phyloP scores from a whole-genome alignment of 2,797 vertebrate species.

The Luscinia luscinia region DNA sequence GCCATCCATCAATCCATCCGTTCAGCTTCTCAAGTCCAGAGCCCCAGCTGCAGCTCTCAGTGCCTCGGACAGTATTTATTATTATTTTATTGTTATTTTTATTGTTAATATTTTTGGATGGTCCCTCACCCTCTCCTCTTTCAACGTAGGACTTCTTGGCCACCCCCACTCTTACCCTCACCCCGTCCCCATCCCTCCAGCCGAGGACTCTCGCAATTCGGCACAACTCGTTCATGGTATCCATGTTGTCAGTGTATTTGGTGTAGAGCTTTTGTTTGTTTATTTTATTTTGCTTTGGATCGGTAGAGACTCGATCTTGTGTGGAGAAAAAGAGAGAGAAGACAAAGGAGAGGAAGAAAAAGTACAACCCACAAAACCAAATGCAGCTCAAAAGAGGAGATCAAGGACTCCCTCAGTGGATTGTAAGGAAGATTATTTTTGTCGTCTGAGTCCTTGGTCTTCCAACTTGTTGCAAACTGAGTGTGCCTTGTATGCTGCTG shows the following conservation, averaged over 20 bases:
- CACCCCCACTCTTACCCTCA: not conserved
- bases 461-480: not conserved
- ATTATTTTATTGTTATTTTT: constrained; percentile 68
- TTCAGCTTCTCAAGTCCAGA: not conserved
- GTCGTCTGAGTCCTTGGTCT: constrained; percentile 54
- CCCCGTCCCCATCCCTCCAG: not conserved
- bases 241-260: constrained; percentile 78
- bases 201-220: constrained; percentile 43
- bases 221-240: constrained; percentile 80
- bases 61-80: constrained; percentile 76
- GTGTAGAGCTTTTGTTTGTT: constrained; percentile 69
- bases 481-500: constrained; percentile 55
- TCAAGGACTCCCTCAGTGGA: constrained; percentile 42
- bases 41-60: constrained; percentile 18
- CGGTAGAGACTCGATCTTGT: constrained; percentile 30
- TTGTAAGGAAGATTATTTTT: constrained; percentile 55
- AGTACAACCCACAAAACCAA: not conserved
- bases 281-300: constrained; percentile 69
- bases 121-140: constrained; percentile 18
- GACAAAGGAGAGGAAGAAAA: not conserved
- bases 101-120: constrained; percentile 63
- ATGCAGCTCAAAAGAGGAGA: constrained; percentile 18
- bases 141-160: not conserved
- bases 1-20: not conserved
- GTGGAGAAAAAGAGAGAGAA: constrained; percentile 5